Evolutionary conservation across 2,888 invertebrate genomes (phyloP), one percentile per base, ranked within the genome.

Genomic region (Stenoptilia bipunctidactyla): DNA sequence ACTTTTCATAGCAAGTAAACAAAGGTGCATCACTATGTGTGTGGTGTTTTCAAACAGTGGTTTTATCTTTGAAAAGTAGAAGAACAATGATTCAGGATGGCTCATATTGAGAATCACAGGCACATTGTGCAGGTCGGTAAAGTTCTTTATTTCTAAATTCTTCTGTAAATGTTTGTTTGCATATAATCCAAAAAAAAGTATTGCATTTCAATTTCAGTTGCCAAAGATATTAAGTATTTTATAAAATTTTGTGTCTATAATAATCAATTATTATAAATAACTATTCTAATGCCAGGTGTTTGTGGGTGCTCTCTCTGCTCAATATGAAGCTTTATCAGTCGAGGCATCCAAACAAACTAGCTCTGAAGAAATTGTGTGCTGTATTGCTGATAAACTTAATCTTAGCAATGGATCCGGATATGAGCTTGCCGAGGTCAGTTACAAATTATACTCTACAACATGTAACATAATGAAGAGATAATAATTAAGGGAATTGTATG

Each of bases 311-410:
- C 86, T 94, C 60, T 93, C 93, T 57, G 90, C 90, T 56, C 92
- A 93, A 72, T 94, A 93, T 84, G 94, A 96, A 80, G 93, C 94
- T 48, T 86, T 96, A 48, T 92, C 92, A 41, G 93, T 96, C 52
- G 94, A 96, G 76, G 94, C 95, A 42, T 94, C 94, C 51, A 96
- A 95, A 66, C 93, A 94, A 71, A 95, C 95, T 43, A 94, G 94
- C 52, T 93, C 94, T 0, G 93, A 94, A 56, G 96, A 96, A 80
- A 93, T 96, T 58, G 94, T 96, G 43, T 89, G 91, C 52, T 95
- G 94, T 67, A 95, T 96, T 51, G 91, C 92, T 46, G 93, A 94
- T 58, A 84, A 85, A 55, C 77, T 84, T 36, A 82, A 73, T 57
- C 61, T 84, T 40, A 75, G 69, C 45, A 75, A 85, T 83, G 79